Conservation (phyloP, 2,797 vertebrate species). For the Ctenochaetus hawaiiensis region DNA sequence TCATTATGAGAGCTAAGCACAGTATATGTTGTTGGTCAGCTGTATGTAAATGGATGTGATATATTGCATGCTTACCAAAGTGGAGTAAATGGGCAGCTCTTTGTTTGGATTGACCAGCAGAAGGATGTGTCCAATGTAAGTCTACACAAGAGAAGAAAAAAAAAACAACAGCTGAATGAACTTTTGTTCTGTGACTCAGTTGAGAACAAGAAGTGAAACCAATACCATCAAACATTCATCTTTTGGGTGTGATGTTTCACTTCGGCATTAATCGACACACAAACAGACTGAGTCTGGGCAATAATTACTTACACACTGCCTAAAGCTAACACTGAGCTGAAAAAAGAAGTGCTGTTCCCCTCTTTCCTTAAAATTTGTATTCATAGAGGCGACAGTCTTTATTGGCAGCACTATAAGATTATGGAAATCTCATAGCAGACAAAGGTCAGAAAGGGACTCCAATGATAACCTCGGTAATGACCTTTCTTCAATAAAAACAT, state of each 20-base stretch:
- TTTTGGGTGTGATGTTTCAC: not conserved
- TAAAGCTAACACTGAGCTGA: too few relatives aligned
- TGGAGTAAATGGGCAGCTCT: slow-evolving; percentile 95
- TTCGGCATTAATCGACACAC: not conserved
- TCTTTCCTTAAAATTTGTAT: slow-evolving; percentile 36
- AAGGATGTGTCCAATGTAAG: slow-evolving; percentile 95
- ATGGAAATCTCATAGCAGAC: slow-evolving; percentile 32
- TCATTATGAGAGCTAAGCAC: not conserved
- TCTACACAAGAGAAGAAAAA: slow-evolving; percentile 82
- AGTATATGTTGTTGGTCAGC: not conserved
- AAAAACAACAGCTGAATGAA: not conserved
- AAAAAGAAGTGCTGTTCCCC: too few relatives aligned
- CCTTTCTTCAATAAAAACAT: slow-evolving; percentile 40
- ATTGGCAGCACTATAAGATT: slow-evolving; percentile 7
- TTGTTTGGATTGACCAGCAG: slow-evolving; percentile 97
- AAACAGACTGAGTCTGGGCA: not conserved
- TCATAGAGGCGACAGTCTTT: slow-evolving; percentile 18
- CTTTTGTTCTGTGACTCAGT: not conserved
- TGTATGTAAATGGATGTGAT: not conserved
- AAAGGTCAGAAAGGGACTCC: slow-evolving; percentile 23
- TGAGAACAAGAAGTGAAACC: not conserved
- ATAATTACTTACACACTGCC: too few relatives aligned
- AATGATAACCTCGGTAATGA: slow-evolving; percentile 42
- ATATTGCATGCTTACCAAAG: slow-evolving; percentile 86
- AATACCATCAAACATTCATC: not conserved